Conservation (phyloP, 2,113 vertebrate species). For the Microcebus ravelobensis region DNA sequence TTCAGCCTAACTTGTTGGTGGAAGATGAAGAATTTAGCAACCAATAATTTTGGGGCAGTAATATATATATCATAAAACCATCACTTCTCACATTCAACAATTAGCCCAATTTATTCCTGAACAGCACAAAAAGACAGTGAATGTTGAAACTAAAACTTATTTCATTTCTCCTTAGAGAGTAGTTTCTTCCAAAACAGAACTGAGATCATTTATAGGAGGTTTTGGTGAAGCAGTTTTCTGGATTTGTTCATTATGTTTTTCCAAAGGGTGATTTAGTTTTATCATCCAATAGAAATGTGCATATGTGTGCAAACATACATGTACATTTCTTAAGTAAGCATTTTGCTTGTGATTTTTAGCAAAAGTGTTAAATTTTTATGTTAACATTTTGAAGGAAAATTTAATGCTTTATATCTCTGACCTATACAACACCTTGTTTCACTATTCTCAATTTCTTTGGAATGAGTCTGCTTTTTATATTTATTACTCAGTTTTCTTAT, state of each 20-base stretch:
- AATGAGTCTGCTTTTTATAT: not conserved
- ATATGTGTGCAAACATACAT: not conserved
- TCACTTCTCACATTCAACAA: conserved; percentile 63
- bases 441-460: not conserved
- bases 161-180: conserved; percentile 43
- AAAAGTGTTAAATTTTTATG: not conserved
- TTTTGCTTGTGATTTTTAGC: conserved; percentile 46
- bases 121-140: conserved; percentile 47
- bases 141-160: conserved; percentile 57
- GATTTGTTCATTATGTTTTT: not conserved
- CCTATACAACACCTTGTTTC: not conserved
- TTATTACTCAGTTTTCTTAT: not conserved
- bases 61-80: conserved; percentile 53
- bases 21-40: conserved; percentile 51
- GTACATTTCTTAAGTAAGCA: not conserved
- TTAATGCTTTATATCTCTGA: conserved; percentile 19
- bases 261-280: not conserved
- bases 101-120: conserved; percentile 56
- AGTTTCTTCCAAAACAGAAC: conserved; percentile 46
- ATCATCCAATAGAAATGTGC: not conserved
- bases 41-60: not conserved
- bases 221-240: conserved; percentile 34
- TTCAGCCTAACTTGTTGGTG: conserved; percentile 13
- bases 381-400: not conserved
- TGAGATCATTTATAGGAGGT: conserved; percentile 44